phyloP scores from a whole-genome alignment of 1,140 invertebrate genomes.

The Drosophila truncata region DNA sequence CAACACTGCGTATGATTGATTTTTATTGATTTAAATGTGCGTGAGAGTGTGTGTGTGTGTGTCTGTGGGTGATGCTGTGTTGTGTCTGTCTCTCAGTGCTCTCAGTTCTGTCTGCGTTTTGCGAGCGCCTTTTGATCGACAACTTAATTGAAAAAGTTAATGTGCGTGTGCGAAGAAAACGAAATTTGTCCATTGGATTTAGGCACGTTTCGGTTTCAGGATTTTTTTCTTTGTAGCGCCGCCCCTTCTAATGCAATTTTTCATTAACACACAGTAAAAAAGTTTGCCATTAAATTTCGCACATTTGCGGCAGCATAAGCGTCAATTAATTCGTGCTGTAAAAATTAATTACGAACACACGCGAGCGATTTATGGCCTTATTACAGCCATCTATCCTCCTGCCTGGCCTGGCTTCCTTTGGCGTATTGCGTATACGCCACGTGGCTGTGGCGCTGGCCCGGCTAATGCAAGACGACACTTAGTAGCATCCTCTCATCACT shows the following conservation, averaged over 20 bases:
- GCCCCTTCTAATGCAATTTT: constrained; percentile 61
- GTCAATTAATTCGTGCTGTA: constrained; percentile 70
- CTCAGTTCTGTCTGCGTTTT: constrained; percentile 3
- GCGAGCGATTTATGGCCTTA: constrained; percentile 61
- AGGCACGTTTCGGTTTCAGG: constrained; percentile 25
- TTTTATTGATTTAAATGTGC: constrained; percentile 75
- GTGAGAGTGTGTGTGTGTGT: constrained; percentile 23
- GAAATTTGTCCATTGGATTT: constrained; percentile 53
- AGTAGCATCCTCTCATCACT: constrained; percentile 42
- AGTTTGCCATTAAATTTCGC: constrained; percentile 70
- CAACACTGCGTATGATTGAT: constrained; percentile 73
- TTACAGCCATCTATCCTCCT: constrained; percentile 30
- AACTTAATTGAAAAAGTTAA: constrained; percentile 82
- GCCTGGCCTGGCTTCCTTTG: neutral
- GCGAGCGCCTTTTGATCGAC: constrained; percentile 63
- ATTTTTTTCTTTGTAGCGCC: constrained; percentile 9
- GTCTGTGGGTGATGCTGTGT: neutral
- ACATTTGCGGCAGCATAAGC: constrained; percentile 65
- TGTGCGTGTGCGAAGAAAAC: constrained; percentile 49
- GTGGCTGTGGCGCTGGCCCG: constrained; percentile 45
- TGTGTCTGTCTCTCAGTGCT: constrained; percentile 21
- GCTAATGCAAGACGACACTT: constrained; percentile 70
- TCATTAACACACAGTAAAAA: constrained; percentile 56
- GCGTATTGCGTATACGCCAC: constrained; percentile 62
- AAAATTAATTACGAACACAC: constrained; percentile 76